Evolutionary conservation across 2,113 vertebrate species (phyloP).

Genomic region (Peromyscus leucopus): DNA sequence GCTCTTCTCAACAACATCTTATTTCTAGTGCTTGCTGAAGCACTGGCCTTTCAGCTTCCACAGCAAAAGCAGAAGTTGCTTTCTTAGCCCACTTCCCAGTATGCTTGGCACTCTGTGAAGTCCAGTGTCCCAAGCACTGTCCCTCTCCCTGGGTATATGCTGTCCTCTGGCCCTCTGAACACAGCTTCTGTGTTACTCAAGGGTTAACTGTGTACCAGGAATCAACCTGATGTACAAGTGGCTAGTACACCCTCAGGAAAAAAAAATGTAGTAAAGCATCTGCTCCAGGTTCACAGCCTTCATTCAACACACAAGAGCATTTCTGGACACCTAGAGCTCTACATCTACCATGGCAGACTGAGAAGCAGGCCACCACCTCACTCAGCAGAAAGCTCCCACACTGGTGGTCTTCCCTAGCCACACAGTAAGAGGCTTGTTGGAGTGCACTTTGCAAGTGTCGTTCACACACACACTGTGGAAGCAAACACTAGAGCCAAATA

Average conservation of each 20-base stretch:
- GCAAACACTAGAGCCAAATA: not conserved
- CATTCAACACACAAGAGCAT: not conserved
- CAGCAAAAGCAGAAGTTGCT: accelerated
- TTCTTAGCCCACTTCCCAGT: not conserved
- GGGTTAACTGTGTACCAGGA: not conserved
- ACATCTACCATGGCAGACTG: accelerated
- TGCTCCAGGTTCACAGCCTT: accelerated
- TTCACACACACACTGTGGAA: accelerated
- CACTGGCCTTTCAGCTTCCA: accelerated
- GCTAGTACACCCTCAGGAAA: accelerated
- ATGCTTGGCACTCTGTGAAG: accelerated
- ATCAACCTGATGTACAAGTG: accelerated
- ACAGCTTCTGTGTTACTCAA: not conserved
- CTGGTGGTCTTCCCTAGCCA: not conserved
- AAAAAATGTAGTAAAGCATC: accelerated
- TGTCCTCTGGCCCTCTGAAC: too few relatives aligned
- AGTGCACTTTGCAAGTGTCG: accelerated
- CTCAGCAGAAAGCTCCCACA: not conserved
- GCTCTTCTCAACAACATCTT: too few relatives aligned
- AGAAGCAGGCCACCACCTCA: not conserved
- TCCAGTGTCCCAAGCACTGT: accelerated
- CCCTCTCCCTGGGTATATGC: not conserved
- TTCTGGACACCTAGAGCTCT: accelerated
- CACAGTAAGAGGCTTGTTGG: accelerated
- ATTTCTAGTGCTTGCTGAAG: accelerated